Evolutionary conservation across 2,113 vertebrate genomes (phyloP), one percentile per base, ranked within the genome.

Genomic region (Hippocampus comes): DNA sequence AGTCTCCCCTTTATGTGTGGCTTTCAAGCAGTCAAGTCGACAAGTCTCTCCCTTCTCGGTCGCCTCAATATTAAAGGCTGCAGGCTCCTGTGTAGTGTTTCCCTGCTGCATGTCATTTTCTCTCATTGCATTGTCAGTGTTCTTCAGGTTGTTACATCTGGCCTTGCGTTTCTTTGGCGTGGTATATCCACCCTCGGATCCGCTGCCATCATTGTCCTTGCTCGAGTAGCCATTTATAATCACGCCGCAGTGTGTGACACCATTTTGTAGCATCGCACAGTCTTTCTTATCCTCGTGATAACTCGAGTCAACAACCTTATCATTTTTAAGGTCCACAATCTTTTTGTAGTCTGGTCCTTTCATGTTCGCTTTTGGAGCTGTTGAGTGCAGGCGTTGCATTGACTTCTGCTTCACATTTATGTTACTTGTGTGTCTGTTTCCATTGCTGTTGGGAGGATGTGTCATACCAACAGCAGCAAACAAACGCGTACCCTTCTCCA

Each of bases 131-230:
- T 92, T 93, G 88, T 96, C 96, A 78, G 89, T 90, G 70, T 93
- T 93, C 93, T 95, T 98, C 87, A 92, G 75, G 80, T 94, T 95
- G 89, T 93, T 95, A 77, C 94, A 95, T 87, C 95, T 92, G 81
- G 94, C 93, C 89, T 95, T 95, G 82, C 95, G 89, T 85, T 97
- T 99, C 80, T 98, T 98, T 2, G 95, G 95, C 0, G 95, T 97
- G 61, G 95, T 96, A 84, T 97, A 99, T 84, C 97, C 95, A 67
- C 95, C 96, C 89, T 98, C 97, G 0, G 96, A 98, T 76, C 96
- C 94, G 10, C 96, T 99, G 67, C 96, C 95, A 80, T 98, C 97
- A 42, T 97, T 96, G 76, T 99, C 97, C 88, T 94, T 97, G 85
- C 94, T 85, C 65, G 95, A 91, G 70, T 94, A 99, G 89, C 97